Base-by-base conservation (phyloP, 2,797 vertebrate genomes). In the Chiroxiphia lanceolata region DNA sequence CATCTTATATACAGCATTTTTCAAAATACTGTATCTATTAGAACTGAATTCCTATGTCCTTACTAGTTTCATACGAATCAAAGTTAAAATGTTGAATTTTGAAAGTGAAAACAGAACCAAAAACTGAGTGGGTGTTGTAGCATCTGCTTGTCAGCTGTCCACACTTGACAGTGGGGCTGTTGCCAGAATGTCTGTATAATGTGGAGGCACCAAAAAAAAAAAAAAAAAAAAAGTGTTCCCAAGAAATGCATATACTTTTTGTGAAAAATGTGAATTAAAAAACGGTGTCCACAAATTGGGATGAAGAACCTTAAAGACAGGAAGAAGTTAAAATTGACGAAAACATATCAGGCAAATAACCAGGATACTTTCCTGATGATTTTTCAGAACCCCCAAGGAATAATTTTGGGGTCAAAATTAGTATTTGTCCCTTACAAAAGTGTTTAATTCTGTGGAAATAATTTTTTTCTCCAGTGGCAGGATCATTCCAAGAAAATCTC, bases 101-200 rank as follows among this genome's bases (percentile, higher is more conserved):
- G 67, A 56, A 92, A 84, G 51, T 56, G 48, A 70, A 90, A 93
- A 84, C 42, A 82, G 50, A 90, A 63, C 22, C 23, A 83, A 81
- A 75, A 76, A 34, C 18, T 51, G 56, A 83, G 88, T 67, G 67
- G 74, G 56, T 89, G 77, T 84, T 48, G 51, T 40, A 70, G 56
- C 90, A 89, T 90, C 63, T 96, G 86, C 53, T 84, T 93, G 50
- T 93, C 81, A 87, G 74, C 92, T 84, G 34, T 82, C 78, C 36
- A 19, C 53, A 67, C 26, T 70, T 56, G 56, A 44, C 36, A 61
- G 22, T 25, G 31, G 40, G 54, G 29, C 27, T 48, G 15, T 27
- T 50, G 18, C 54, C 56, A 87, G 57, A 91, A 68, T 27, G 45
- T 40, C 42, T 82, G 18, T 29, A 5, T 74, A 87, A 79, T 22